These are phyloP conservation scores for Aelia acuminata DNA, from an alignment of 2,888 invertebrate genomes.

Conservation along the genomic window DNA sequence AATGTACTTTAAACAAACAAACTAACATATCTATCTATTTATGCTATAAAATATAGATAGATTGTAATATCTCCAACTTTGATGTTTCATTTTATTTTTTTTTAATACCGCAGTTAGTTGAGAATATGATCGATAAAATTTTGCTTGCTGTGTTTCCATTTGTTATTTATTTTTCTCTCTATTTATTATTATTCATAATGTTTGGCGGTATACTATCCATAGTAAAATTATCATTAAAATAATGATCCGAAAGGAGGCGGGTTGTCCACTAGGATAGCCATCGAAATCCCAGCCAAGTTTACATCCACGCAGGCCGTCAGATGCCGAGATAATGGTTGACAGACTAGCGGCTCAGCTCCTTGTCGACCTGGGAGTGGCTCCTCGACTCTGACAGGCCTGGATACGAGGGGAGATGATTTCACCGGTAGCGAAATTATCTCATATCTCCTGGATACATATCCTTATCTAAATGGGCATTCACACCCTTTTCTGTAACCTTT, in stretches of 20 bases:
- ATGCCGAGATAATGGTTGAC: not conserved
- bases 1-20: no score
- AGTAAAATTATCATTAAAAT: slow-evolving; percentile 29
- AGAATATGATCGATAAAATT: not conserved
- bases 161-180: no score
- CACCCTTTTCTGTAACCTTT: no score
- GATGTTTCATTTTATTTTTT: no score
- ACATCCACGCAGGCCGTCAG: not conserved
- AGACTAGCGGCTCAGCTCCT: not conserved
- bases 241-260: not conserved
- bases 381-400: not conserved
- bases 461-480: no score
- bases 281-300: not conserved
- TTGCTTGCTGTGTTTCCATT: not conserved
- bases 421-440: not conserved
- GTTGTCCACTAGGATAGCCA: not conserved
- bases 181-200: no score
- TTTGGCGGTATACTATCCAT: not conserved
- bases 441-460: no score
- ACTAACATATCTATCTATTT: no score
- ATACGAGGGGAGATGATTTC: not conserved
- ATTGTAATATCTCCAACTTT: no score
- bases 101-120: not conserved
- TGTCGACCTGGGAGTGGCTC: not conserved
- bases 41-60: no score